Evolutionary conservation across 2,113 vertebrate genomes (phyloP).

Genomic region (Ascaphus truei): DNA sequence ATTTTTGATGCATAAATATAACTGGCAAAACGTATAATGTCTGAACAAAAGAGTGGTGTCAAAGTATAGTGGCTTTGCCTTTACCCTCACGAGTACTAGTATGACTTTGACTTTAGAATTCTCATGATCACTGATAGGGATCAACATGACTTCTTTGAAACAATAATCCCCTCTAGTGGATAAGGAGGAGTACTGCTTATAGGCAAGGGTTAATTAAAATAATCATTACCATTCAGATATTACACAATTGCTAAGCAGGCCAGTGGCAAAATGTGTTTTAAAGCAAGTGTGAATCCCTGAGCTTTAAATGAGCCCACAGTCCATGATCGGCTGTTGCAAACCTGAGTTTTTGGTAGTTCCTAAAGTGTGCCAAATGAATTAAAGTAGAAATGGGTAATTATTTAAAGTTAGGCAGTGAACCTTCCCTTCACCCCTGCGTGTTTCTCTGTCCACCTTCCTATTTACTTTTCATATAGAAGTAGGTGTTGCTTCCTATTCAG

Average conservation of each 20-base stretch:
- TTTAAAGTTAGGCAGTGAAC: no score
- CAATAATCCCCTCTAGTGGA: conserved; percentile 29
- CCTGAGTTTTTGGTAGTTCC: no score
- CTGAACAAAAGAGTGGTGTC: background rate
- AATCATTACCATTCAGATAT: background rate
- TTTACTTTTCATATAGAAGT: no score
- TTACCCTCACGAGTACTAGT: background rate
- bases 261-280: background rate
- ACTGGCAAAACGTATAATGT: conserved; percentile 22
- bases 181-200: background rate
- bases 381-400: no score
- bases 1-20: conserved; percentile 17
- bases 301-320: no score
- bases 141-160: conserved; percentile 6
- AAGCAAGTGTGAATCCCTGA: background rate
- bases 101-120: background rate
- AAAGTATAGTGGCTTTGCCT: background rate
- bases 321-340: no score
- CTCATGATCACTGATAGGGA: no score
- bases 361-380: no score
- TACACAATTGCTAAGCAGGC: background rate
- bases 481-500: no score
- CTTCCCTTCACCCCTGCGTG: no score
- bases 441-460: no score
- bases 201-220: conserved; percentile 15